phyloP scores from a whole-genome alignment of 2,888 invertebrate genomes.

The Phania funesta region DNA sequence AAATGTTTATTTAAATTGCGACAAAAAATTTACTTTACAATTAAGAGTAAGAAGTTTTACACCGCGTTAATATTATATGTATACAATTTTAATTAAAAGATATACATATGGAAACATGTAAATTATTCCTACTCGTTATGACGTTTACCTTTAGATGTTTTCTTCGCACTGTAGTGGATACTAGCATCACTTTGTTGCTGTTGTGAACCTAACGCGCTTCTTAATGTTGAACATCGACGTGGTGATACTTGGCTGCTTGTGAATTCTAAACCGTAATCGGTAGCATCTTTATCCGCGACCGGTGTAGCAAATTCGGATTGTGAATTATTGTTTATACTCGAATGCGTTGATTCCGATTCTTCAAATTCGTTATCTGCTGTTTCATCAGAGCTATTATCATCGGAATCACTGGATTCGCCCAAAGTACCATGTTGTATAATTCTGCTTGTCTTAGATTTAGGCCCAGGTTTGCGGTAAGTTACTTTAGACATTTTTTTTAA shows the following conservation, averaged over 20 bases:
- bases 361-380: background rate
- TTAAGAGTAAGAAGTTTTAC: no score
- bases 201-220: background rate
- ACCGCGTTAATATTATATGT: no score
- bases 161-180: background rate
- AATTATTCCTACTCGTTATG: background rate
- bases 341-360: background rate
- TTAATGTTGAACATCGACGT: slow-evolving; percentile 67
- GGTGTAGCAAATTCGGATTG: slow-evolving; percentile 51
- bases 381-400: background rate
- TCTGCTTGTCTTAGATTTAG: slow-evolving; percentile 28
- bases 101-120: no score
- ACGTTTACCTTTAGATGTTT: background rate
- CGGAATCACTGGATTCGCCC: slow-evolving; percentile 8
- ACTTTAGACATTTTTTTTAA: background rate
- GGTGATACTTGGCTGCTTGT: slow-evolving; percentile 50
- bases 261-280: slow-evolving; percentile 67
- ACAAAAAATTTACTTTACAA: no score
- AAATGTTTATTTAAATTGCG: no score
- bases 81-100: no score
- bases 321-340: background rate
- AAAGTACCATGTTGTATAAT: background rate
- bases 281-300: slow-evolving; percentile 51
- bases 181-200: no score
- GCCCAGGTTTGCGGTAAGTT: background rate